A percentile compares a stretch with the other conserved stretches of the same genome.
Evolutionary conservation across 2,888 invertebrate species (phyloP).

Genomic region (Didymodactylos carnosus): DNA sequence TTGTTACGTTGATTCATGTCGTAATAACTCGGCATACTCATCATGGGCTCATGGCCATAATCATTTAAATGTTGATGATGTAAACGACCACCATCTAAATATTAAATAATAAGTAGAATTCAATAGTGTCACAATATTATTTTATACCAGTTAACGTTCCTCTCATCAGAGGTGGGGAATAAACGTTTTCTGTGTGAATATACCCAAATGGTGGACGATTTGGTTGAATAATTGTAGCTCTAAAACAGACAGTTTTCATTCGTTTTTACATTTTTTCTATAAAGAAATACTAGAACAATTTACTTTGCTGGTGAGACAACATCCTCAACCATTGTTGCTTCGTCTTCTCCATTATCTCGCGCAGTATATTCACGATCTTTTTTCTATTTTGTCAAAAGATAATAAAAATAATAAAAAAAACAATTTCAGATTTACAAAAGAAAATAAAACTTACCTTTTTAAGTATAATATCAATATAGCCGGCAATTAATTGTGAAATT

Average conservation of each 20-base stretch:
- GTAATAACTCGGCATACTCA: too few relatives aligned
- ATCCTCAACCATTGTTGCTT: slow-evolving; percentile 91
- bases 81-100: too few relatives aligned
- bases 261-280: too few relatives aligned
- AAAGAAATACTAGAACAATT: slow-evolving; percentile 31
- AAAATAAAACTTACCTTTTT: slow-evolving; percentile 47
- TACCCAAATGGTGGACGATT: neutral
- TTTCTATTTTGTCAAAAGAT: too few relatives aligned
- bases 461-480: slow-evolving; percentile 96
- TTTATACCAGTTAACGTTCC: neutral
- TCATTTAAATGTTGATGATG: too few relatives aligned
- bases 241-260: too few relatives aligned
- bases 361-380: neutral
- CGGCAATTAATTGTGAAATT: slow-evolving; percentile 88
- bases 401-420: slow-evolving; percentile 17
- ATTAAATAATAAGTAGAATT: too few relatives aligned
- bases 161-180: neutral
- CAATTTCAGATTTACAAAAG: slow-evolving; percentile 16
- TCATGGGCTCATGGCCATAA: too few relatives aligned
- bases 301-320: slow-evolving; percentile 81
- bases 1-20: too few relatives aligned
- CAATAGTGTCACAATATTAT: too few relatives aligned
- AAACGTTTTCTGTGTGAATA: neutral
- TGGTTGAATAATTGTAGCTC: neutral
- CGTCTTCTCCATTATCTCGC: slow-evolving; percentile 42